Evolutionary conservation across 1,140 invertebrate species (phyloP).

Genomic region (Achatina immaculata): DNA sequence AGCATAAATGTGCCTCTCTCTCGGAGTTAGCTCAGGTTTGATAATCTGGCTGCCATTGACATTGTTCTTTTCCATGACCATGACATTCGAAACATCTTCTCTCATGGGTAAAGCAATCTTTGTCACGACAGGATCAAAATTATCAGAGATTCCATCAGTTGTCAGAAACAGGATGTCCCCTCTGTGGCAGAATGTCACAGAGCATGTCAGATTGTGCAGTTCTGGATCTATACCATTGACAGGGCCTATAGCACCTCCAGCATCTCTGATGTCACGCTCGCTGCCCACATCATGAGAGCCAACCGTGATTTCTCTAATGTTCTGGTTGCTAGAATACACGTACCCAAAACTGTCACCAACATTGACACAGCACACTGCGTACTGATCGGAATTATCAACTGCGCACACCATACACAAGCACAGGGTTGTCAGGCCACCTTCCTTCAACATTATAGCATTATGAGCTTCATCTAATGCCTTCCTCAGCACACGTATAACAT

Average conservation of each 20-base stretch:
- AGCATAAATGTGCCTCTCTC: slow-evolving; percentile 69
- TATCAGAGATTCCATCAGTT: slow-evolving; percentile 91
- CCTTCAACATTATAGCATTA: slow-evolving; percentile 86
- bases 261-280: slow-evolving; percentile 92
- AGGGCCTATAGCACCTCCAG: slow-evolving; percentile 85
- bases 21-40: slow-evolving; percentile 69
- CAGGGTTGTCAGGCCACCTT: slow-evolving; percentile 90
- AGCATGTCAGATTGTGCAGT: slow-evolving; percentile 90
- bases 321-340: slow-evolving; percentile 84
- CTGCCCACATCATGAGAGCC: slow-evolving; percentile 90
- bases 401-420: slow-evolving; percentile 85
- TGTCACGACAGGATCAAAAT: slow-evolving; percentile 94
- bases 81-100: slow-evolving; percentile 56
- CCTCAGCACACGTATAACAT: slow-evolving; percentile 84
- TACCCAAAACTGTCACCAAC: slow-evolving; percentile 92
- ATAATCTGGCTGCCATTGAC: slow-evolving; percentile 42
- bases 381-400: slow-evolving; percentile 75
- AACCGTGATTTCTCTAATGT: slow-evolving; percentile 77
- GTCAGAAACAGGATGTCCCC: slow-evolving; percentile 92
- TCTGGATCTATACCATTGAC: slow-evolving; percentile 92
- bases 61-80: slow-evolving; percentile 32
- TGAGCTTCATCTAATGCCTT: slow-evolving; percentile 90
- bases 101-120: slow-evolving; percentile 82
- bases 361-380: slow-evolving; percentile 89
- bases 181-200: slow-evolving; percentile 85